Evolutionary conservation across 2,797 vertebrate species (phyloP), one percentile per base, ranked within the genome.

Genomic region (Crax fasciolata): DNA sequence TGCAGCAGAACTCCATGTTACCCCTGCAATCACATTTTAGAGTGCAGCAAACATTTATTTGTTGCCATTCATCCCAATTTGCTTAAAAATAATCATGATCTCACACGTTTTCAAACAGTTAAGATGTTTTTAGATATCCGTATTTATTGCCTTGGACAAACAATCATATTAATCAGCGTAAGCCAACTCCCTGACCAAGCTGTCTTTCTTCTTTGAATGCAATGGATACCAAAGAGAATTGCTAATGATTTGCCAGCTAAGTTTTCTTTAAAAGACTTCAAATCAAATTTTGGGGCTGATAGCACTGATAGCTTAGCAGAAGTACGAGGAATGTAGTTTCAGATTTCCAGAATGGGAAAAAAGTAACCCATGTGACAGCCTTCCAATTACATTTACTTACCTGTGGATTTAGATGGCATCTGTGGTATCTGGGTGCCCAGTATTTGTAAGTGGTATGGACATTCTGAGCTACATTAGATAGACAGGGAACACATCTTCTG

Each of bases 71-170:
- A 81, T 68, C 30, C 44, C 54, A 76, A 82, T 94, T 96, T 90
- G 43, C 84, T 79, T 73, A 83, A 91, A 92, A 89, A 61, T 11
- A 85, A 83, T 81, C 75, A 74, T 78, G 59, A 57, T 23, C 27
- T 83, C 86, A 27, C 63, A 86, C 48, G 57, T 71, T 88, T 58
- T 89, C 3, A 1, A 87, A 52, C 17, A 43, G 55, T 75, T 96
- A 91, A 80, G 66, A 71, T 2, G 3, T 38, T 94, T 75, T 91
- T 54, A 73, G 78, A 55, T 80, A 87, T 38, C 61, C 94, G 3
- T 86, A 91, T 94, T 96, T 93, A 89, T 82, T 96, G 70, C 30
- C 71, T 92, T 78, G 65, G 67, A 87, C 71, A 93, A 93, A 84
- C 78, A 93, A 83, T 92, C 87, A 76, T 87, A 55, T 71, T 83